Base-by-base conservation (phyloP, 1,140 invertebrate species). In the Asobara japonica region DNA sequence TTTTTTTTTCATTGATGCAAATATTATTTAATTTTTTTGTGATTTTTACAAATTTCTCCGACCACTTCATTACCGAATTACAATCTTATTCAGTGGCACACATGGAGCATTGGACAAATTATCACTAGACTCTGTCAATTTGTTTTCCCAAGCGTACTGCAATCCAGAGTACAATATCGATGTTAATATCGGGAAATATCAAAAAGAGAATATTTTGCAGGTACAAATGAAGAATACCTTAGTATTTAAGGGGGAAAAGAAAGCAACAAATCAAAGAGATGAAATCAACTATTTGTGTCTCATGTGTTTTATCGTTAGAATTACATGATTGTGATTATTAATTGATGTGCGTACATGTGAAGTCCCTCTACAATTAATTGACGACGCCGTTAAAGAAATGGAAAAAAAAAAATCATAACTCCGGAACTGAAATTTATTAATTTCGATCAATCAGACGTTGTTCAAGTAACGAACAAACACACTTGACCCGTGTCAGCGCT, bases 241-340 rank as follows among this genome's bases (percentile, higher is more conserved):
- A 18, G 18, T 25, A 56, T 56, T 56, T 56, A 56, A 27, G 51
- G 10, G 25, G 25, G 22, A 56, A 56, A 51, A 51, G 16, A 51
- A 51, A 20, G 31, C n/a, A 51, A 51, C 45, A 51, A 56, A 56
- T 22, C 51, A 25, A 56, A 56, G 51, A 56, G 8, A 69, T 31
- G 51, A 68, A 41, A 30, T 30, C 48, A 69, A 69, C 10, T 51
- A 33, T 69, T 51, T 22, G 45, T 69, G 66, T 69, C 66, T 69
- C 45, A 56, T 48, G 66, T 69, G 66, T 69, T 56, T 69, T 56
- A 31, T 29, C 66, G 66, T 69, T 69, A 69, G 48, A 60, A 69
- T 56, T 69, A 69, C 20, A 20, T 69, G 48, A n/a, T n/a, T 69
- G 66, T 67, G 65, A 48, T 30, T 18, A 66, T 38, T 18, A 41